Base-by-base conservation (phyloP, 2,797 vertebrate genomes). In the Microhierax caerulescens region DNA sequence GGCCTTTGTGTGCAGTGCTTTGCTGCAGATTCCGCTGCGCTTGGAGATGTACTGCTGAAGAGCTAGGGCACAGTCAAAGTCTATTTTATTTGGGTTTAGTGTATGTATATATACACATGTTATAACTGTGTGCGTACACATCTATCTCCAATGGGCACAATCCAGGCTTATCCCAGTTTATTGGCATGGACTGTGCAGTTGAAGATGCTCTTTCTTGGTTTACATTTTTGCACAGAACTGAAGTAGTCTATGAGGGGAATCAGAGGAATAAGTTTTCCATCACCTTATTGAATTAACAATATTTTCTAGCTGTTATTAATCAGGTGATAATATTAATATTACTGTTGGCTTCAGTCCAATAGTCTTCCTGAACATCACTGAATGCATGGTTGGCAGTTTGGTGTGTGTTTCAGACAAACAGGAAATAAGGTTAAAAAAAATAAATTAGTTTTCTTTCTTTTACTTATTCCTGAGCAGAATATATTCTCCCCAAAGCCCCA, bases 281-380 rank as follows among this genome's bases (percentile, higher is more conserved):
- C 54, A 28, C 9, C 24, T 68, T 54, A 37, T 12, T 32, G 79
- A 79, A 92, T 48, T 45, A 41, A 56, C 53, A 27, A 13, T 80
- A 23, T 23, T 85, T 76, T 68, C 57, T 53, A 67, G 79, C 65
- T 81, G 16, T 17, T 87, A 34, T 88, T 88, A 88, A 78, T 94
- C n/a, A 82, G 37, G 45, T 81, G 59, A 48, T 69, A 86, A 61
- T 61, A 67, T 43, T 83, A 77, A 65, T 82, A 72, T 80, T 73
- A 17, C 50, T 51, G 34, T 39, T 95, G 77, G 53, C 48, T 87
- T 96, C 64, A 78, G 68, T 45, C 41, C 32, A 65, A 8, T 5
- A 36, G 56, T 83, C 54, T 75, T 45, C 63, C 72, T 75, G 24
- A 20, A 28, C 69, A 32, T 53, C 8, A 47, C 47, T 84, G 70